Evolutionary conservation across 1,140 invertebrate species (phyloP).

Genomic region (Zaprionus gabonicus): DNA sequence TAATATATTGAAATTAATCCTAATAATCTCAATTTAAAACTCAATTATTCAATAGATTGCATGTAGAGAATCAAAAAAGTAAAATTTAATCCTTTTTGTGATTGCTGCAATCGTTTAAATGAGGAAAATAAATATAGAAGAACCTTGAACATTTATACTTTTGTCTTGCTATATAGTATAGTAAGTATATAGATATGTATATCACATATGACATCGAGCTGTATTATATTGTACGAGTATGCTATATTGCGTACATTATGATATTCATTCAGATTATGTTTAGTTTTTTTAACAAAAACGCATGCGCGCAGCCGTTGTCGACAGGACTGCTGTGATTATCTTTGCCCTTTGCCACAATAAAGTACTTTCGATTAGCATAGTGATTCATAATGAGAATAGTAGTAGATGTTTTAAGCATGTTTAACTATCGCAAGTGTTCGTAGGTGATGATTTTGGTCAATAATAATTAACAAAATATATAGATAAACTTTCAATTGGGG

Average conservation of each 20-base stretch:
- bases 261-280: conserved; percentile 65
- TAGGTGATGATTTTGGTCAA: conserved; percentile 23
- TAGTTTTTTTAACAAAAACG: conserved; percentile 68
- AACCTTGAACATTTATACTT: conserved; percentile 41
- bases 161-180: conserved; percentile 33
- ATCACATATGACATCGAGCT: conserved; percentile 67
- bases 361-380: conserved; percentile 38
- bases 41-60: conserved; percentile 3
- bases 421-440: conserved; percentile 9
- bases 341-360: conserved; percentile 49
- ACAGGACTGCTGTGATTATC: conserved; percentile 70
- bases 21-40: conserved; percentile 10
- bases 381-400: background rate
- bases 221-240: conserved; percentile 51
- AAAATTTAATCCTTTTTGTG: conserved; percentile 25
- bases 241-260: conserved; percentile 59
- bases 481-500: conserved; percentile 1
- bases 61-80: conserved; percentile 10
- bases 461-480: conserved; percentile 6
- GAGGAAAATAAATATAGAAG: conserved; percentile 43
- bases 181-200: conserved; percentile 40
- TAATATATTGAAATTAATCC: conserved; percentile 4
- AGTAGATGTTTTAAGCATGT: conserved; percentile 9
- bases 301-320: conserved; percentile 79
- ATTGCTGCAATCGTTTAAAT: conserved; percentile 15